Conservation (phyloP, 1,140 invertebrate species). For the Zaprionus africanus region DNA sequence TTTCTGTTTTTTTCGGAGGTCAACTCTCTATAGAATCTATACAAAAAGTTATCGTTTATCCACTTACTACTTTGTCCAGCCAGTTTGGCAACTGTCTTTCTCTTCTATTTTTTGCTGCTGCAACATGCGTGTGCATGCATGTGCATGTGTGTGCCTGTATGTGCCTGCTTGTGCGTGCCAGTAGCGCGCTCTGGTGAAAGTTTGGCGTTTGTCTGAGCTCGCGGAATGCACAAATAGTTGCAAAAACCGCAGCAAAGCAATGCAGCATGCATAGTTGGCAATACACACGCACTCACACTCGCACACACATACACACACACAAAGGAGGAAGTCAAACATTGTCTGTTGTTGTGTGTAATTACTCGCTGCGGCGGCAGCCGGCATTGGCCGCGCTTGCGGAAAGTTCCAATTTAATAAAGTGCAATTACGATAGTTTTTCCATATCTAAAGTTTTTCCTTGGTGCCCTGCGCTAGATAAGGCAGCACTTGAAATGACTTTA, state of each 20-base stretch:
- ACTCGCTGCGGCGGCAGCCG: neutral
- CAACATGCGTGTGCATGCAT: neutral
- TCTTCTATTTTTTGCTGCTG: neutral
- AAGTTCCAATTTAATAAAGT: slow-evolving; percentile 7
- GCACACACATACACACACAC: slow-evolving; percentile 7
- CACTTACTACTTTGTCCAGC: neutral
- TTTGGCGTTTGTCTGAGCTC: slow-evolving; percentile 23
- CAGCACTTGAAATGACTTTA: neutral
- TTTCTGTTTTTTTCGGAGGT: neutral
- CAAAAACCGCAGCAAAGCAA: slow-evolving; percentile 33
- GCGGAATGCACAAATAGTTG: slow-evolving; percentile 31
- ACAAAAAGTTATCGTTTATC: slow-evolving; percentile 10
- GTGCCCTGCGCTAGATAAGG: neutral
- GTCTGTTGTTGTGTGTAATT: slow-evolving; percentile 24
- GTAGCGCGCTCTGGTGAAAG: slow-evolving; percentile 12
- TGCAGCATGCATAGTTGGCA: slow-evolving; percentile 28
- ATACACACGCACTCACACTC: neutral
- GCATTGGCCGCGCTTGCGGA: neutral
- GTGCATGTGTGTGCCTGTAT: neutral
- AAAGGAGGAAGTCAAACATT: slow-evolving; percentile 16
- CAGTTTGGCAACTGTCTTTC: slow-evolving; percentile 3
- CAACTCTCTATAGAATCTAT: neutral
- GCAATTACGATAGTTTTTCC: slow-evolving; percentile 4
- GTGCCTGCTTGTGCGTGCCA: neutral
- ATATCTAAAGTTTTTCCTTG: neutral